Base-by-base conservation (phyloP, 2,888 invertebrate species). In the Lithophane ornitopus region DNA sequence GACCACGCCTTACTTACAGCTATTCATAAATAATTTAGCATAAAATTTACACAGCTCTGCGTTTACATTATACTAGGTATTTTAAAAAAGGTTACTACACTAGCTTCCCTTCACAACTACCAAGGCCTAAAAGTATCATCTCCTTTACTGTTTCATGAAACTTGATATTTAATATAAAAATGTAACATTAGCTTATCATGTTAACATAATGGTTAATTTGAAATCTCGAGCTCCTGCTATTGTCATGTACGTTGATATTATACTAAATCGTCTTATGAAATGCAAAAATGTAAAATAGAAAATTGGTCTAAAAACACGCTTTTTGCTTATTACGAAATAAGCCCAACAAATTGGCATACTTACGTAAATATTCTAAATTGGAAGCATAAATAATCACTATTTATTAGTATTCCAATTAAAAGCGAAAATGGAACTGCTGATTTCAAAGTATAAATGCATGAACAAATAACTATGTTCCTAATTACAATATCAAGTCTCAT, bases 11-110 rank as follows among this genome's bases (percentile, higher is more conserved):
- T 84, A 89, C 92, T 92, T 93, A 93, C 68, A 89, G 81, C 92
- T 95, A 94, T 69, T 89, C 92, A 95, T 95, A 95, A 95, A 95
- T 95, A 95, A 95, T 92, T 95, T 94, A 94, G 93, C 94, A 82
- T 93, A 91, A 83, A 90, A 91, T 94, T 90, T 94, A 95, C 93
- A 95, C 92, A 93, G 93, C 93, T 92, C 88, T 80, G 88, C 90
- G 83, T 84, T 89, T 89, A 89, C 82, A 89, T 83, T 86, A 88
- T 54, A 86, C 80, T 86, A 88, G 61, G 71, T 85, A 82, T 80
- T 84, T 80, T 87, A 85, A 84, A 78, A 78, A 85, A 85, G 61
- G 58, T 77, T 80, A 81, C 83, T 83, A 85, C 82, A 78, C 89
- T 88, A 88, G 85, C 87, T 74, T 87, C 70, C 76, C 78, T 82